Evolutionary conservation across 2,113 vertebrate species (phyloP).

Genomic region (Shinisaurus crocodilurus): DNA sequence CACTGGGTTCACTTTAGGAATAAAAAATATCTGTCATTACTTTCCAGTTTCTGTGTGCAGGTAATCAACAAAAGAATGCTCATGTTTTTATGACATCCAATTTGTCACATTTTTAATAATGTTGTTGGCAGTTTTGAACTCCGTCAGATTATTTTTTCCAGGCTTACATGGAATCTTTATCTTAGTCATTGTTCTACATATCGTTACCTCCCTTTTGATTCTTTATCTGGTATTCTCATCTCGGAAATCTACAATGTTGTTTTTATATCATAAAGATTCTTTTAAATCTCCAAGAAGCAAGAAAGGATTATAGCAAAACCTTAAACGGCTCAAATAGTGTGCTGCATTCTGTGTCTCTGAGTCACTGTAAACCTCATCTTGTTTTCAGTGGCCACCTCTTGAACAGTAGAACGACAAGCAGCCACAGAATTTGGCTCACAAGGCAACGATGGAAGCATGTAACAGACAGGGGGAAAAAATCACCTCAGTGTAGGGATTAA

Average conservation of each 20-base stretch:
- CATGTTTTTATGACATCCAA: neutral
- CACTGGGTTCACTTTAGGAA: neutral
- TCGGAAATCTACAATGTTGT: neutral
- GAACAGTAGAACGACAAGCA: neutral
- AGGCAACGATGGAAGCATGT: neutral
- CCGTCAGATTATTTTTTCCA: neutral
- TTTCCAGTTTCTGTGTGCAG: neutral
- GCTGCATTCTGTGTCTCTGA: neutral
- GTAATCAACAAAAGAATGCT: neutral
- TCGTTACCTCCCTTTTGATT: neutral
- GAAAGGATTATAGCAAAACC: neutral
- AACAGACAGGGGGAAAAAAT: no score
- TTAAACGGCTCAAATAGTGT: neutral
- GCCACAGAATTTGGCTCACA: neutral
- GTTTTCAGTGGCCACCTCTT: neutral
- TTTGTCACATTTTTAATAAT: neutral
- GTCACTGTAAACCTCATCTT: neutral
- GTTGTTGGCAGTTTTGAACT: neutral
- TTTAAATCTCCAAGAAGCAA: neutral
- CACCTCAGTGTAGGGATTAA: no score
- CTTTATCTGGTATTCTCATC: neutral
- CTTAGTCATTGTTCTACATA: neutral
- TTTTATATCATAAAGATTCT: neutral
- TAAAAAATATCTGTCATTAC: neutral
- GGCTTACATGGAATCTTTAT: neutral